Evolutionary conservation across 2,888 invertebrate genomes (phyloP), one percentile per base, ranked within the genome.

Genomic region (Chloroclysta siterata): DNA sequence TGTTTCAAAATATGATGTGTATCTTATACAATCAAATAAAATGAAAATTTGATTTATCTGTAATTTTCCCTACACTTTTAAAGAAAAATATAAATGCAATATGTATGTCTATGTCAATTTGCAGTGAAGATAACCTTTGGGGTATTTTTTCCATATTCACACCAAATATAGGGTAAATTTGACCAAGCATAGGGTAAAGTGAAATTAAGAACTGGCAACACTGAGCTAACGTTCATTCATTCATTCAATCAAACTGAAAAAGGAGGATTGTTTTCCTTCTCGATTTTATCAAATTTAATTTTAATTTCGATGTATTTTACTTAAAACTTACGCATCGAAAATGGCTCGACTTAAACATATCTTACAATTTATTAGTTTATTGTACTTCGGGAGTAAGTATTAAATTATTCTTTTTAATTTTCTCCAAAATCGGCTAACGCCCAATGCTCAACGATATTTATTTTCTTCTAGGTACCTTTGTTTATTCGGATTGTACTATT

Each of bases 401-500:
- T 33, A 58, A 33, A 5, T 36, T 33, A 14, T 54, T 59, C 65
- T 44, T 55, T 33, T 53, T 54, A 63, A 65, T 65, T 70, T 70
- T 71, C 52, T 65, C 60, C 56, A 65, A 68, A 68, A 63, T 50
- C 73, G 69, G 89, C 84, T 79, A 80, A 90, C 90, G 90, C 90
- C 90, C 89, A 74, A 73, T 73, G 52, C 69, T 68, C 61, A 73
- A 72, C 72, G 51, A 68, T n/a, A n/a, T 68, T 65, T 39, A 62
- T 69, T 66, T 71, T 66, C 59, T 72, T 68, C 59, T 80, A 92
- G 91, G 84, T 61, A 73, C 80, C 46, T 72, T 76, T 60, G 82
- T 85, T 70, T 78, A 82, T 63, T 81, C 85, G 0, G 93, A 93
- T 64, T 97, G 97, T 83, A 93, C 94, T 29, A 97, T 98, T 79